Evolutionary conservation across 2,797 vertebrate species (phyloP), one percentile per base, ranked within the genome.

Genomic region (Fistularia tabacaria): DNA sequence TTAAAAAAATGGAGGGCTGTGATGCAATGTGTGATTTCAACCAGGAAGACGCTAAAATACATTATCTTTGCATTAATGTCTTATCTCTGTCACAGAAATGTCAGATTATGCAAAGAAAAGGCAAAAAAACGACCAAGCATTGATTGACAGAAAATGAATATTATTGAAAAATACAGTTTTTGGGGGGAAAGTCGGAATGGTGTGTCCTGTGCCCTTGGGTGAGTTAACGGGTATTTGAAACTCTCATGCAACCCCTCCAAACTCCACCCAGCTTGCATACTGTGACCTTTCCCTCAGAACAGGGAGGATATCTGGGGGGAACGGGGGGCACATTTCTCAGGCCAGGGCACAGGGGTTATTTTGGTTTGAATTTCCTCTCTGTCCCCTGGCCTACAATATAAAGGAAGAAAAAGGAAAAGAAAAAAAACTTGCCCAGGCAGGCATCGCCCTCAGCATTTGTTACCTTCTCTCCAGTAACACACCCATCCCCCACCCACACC

Each of bases 291-390:
- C 76, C 68, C 77, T 72, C 73, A 58, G 69, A 85, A 77, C 56
- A 73, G 69, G 63, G 76, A 85, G 76, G 75, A 69, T 79, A 73
- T 77, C 74, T 7, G 36, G 42, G 14, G 69, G 55, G 76, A 77
- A 71, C 36, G n/a, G 62, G 54, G 61, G 64, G 59, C 64, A 67
- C 68, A 70, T 80, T 88, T 85, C 74, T 85, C 78, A 83, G 68
- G 78, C 74, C 55, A 77, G 86, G 83, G 79, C 79, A 77, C 66
- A 66, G 73, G 49, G 82, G 81, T 88, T 86, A 84, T 87, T 87
- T 85, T 79, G 78, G 81, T 82, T 87, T 75, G 75, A 86, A 85
- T 88, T 85, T 84, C 82, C 79, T 84, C 83, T 81, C 77, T 83
- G 76, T 81, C 87, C 82, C 84, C 74, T 70, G 71, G 72, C 59